A percentile compares a stretch with the other conserved stretches of the same genome.
These are phyloP conservation scores for Halichoerus grypus DNA, from an alignment of 2,113 vertebrate genomes.

Conservation along the genomic window DNA sequence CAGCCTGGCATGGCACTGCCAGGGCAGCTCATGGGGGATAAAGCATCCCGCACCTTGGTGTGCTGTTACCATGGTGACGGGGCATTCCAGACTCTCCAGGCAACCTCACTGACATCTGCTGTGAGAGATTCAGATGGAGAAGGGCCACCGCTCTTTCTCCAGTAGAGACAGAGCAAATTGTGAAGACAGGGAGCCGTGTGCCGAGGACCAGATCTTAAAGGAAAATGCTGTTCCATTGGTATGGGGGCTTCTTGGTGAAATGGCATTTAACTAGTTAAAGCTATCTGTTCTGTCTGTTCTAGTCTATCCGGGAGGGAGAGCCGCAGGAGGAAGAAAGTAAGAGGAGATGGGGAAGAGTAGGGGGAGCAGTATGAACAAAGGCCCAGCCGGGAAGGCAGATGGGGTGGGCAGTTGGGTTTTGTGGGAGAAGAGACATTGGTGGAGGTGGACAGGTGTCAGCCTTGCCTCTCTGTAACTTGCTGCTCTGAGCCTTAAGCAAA, in stretches of 20 bases:
- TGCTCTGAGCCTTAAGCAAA: not conserved
- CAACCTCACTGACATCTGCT: conserved; percentile 82
- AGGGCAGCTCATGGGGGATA: conserved; percentile 82
- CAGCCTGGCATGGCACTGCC: conserved; percentile 75
- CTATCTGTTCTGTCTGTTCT: not conserved
- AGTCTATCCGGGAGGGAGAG: not conserved
- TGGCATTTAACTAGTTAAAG: not conserved
- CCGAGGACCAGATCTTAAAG: conserved; percentile 1
- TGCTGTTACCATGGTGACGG: conserved; percentile 86
- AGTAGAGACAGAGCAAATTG: conserved; percentile 16
- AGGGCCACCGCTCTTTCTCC: conserved; percentile 72
- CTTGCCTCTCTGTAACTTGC: not conserved
- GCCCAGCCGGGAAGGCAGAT: not conserved
- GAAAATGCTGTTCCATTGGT: not conserved
- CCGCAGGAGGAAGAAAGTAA: not conserved
- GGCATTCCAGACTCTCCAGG: conserved; percentile 83
- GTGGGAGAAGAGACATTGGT: not conserved
- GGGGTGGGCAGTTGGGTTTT: not conserved
- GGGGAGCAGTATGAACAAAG: not conserved
- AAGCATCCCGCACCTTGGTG: conserved; percentile 84
- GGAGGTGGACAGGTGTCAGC: not conserved
- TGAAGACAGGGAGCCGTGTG: not conserved
- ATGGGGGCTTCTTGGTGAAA: not conserved
- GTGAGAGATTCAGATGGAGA: conserved; percentile 77
- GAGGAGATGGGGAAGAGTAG: too few relatives aligned